These are phyloP conservation scores for Cryptus viduatorius DNA, from an alignment of 2,888 invertebrate species.

Conservation along the genomic window DNA sequence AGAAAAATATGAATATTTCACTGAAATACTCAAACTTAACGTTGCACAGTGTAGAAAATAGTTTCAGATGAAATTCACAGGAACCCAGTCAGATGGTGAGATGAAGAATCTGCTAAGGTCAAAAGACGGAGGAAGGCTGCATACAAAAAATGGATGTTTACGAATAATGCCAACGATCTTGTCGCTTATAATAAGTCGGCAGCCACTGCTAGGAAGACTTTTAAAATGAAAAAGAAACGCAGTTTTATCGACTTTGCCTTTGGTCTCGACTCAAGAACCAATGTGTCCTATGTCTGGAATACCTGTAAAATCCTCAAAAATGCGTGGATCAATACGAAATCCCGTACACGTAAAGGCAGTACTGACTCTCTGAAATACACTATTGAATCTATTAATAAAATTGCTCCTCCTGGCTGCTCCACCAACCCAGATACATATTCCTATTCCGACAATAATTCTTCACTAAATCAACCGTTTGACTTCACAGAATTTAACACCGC, in stretches of 20 bases:
- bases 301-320: constrained; percentile 59
- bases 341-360: background rate
- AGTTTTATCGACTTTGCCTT: constrained; percentile 45
- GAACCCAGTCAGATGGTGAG: constrained; percentile 68
- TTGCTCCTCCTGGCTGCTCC: constrained; percentile 10
- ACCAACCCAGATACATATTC: background rate
- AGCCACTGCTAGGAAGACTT: constrained; percentile 47
- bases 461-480: constrained; percentile 36
- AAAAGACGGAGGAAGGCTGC: constrained; percentile 56
- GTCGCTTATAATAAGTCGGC: constrained; percentile 50
- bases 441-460: background rate
- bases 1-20: constrained; percentile 51
- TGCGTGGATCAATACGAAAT: constrained; percentile 46
- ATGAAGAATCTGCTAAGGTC: constrained; percentile 56
- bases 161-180: constrained; percentile 34
- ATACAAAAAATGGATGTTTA: constrained; percentile 63
- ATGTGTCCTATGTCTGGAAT: constrained; percentile 54
- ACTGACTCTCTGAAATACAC: background rate
- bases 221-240: constrained; percentile 53
- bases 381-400: constrained; percentile 31
- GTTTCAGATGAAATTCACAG: constrained; percentile 10
- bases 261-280: constrained; percentile 27
- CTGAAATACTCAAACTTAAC: background rate
- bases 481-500: constrained; percentile 62
- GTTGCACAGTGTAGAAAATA: constrained; percentile 19